Conservation (phyloP, 2,113 vertebrate genomes). For the Spea multiplicata region DNA sequence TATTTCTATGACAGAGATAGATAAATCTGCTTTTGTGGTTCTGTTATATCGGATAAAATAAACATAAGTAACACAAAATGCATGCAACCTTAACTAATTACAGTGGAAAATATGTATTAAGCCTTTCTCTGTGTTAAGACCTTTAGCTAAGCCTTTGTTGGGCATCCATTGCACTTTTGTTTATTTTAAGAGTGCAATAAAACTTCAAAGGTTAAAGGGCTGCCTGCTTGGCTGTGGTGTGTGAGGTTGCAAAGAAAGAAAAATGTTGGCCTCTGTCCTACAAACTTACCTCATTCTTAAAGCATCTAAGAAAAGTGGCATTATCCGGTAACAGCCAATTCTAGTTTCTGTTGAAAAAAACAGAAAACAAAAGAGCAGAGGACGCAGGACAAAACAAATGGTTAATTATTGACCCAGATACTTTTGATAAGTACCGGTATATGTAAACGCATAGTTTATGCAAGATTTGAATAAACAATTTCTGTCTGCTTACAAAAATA, state of each 20-base stretch:
- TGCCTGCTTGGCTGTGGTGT: constrained; percentile 37
- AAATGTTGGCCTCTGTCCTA: constrained; percentile 47
- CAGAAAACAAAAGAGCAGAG: constrained; percentile 38
- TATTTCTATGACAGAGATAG: too few relatives aligned
- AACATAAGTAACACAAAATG: too few relatives aligned
- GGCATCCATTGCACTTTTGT: constrained; percentile 20
- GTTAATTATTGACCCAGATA: constrained; percentile 26
- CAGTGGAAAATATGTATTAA: too few relatives aligned
- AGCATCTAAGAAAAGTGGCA: constrained; percentile 49
- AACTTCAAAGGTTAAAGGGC: constrained; percentile 43
- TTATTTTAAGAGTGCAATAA: constrained; percentile 32
- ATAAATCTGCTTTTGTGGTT: too few relatives aligned
- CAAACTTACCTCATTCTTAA: constrained; percentile 45
- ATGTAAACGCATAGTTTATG: too few relatives aligned
- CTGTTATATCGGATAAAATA: too few relatives aligned
- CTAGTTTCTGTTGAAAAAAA: constrained; percentile 23
- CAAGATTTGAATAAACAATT: too few relatives aligned
- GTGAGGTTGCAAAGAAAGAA: constrained; percentile 14
- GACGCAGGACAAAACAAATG: constrained; percentile 26
- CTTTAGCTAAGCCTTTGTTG: neutral
- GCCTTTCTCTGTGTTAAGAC: too few relatives aligned
- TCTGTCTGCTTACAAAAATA: too few relatives aligned
- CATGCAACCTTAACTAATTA: too few relatives aligned
- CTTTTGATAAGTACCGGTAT: neutral
- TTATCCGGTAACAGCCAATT: constrained; percentile 49